phyloP scores from a whole-genome alignment of 2,888 invertebrate genomes.

The Drosophila planitibia region DNA sequence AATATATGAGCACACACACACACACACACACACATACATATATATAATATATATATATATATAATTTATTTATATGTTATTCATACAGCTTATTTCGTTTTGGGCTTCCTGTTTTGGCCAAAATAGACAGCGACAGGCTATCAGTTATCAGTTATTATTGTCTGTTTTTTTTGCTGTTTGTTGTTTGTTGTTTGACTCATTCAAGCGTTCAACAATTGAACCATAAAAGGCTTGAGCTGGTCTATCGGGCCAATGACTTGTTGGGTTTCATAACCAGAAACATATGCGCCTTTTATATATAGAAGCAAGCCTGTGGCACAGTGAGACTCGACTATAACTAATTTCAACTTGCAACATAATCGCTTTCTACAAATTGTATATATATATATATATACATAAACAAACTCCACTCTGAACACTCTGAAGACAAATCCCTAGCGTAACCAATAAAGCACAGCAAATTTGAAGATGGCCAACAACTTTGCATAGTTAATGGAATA shows the following conservation, averaged over 20 bases:
- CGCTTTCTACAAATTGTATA: too few relatives aligned
- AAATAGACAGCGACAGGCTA: constrained; percentile 39
- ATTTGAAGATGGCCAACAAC: too few relatives aligned
- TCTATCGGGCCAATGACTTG: constrained; percentile 35
- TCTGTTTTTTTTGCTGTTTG: neutral
- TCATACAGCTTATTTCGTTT: constrained; percentile 18
- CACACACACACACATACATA: too few relatives aligned
- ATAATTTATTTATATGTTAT: neutral
- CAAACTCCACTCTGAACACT: too few relatives aligned
- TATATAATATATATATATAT: neutral
- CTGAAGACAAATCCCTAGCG: too few relatives aligned
- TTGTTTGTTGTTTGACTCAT: constrained; percentile 26
- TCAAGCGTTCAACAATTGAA: constrained; percentile 45
- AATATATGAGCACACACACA: neutral
- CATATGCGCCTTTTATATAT: constrained; percentile 24
- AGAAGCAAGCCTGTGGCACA: constrained; percentile 2
- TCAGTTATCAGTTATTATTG: constrained; percentile 7
- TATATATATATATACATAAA: too few relatives aligned
- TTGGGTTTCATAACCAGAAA: constrained; percentile 22
- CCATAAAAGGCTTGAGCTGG: constrained; percentile 27
- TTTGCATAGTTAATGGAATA: too few relatives aligned
- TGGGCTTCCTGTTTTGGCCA: constrained; percentile 39
- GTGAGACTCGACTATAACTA: constrained; percentile 27
- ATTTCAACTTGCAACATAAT: too few relatives aligned
- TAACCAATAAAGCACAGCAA: too few relatives aligned